phyloP scores from a whole-genome alignment of 2,888 invertebrate genomes.

The Agriotes lineatus region DNA sequence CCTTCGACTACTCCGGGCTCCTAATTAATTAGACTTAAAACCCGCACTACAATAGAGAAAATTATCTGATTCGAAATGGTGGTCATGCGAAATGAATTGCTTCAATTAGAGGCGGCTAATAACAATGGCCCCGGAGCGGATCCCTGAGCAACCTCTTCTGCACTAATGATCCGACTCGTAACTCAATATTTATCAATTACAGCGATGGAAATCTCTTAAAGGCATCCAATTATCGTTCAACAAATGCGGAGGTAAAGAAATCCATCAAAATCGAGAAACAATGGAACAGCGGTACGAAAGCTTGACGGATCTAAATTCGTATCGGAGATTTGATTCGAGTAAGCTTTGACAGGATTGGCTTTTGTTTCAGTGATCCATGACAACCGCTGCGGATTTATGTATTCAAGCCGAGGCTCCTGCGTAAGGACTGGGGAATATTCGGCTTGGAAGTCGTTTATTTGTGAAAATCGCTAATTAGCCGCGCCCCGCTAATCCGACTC shows the following conservation, averaged over 20 bases:
- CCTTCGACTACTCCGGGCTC: background rate
- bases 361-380: constrained; percentile 63
- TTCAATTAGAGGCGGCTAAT: background rate
- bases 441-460: constrained; percentile 14
- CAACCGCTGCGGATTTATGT: constrained; percentile 61
- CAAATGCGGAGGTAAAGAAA: constrained; percentile 52
- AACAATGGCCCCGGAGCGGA: background rate
- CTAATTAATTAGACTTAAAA: constrained; percentile 12
- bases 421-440: constrained; percentile 29
- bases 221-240: constrained; percentile 33
- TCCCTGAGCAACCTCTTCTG: constrained; percentile 3
- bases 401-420: constrained; percentile 28
- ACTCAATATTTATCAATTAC: constrained; percentile 25
- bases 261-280: constrained; percentile 64
- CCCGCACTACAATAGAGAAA: background rate
- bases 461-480: background rate
- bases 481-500: too few species aligned
- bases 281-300: constrained; percentile 59
- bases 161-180: background rate
- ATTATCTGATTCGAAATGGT: constrained; percentile 4
- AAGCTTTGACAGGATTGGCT: constrained; percentile 62
- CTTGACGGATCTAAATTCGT: constrained; percentile 63
- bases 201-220: constrained; percentile 13
- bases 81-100: constrained; percentile 12
- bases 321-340: constrained; percentile 60